These are phyloP conservation scores for Andrena praecox DNA, from an alignment of 2,888 invertebrate genomes.

Conservation along the genomic window DNA sequence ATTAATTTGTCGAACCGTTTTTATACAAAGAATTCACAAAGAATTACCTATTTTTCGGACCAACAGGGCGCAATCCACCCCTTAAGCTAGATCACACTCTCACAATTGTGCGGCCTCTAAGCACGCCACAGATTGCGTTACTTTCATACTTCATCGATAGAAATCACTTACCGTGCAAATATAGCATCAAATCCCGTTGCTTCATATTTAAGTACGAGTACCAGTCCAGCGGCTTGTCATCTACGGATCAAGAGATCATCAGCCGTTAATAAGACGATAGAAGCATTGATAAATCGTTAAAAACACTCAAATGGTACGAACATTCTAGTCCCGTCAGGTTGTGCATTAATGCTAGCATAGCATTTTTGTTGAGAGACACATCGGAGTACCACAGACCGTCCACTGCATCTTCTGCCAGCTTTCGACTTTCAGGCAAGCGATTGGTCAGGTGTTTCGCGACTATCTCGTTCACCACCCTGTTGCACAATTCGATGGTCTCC, in stretches of 20 bases:
- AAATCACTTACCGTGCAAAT: slow-evolving; percentile 66
- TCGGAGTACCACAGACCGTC: slow-evolving; percentile 89
- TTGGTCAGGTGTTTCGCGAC: slow-evolving; percentile 87
- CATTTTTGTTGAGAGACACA: slow-evolving; percentile 86
- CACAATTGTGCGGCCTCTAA: too few species aligned
- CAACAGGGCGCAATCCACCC: too few species aligned
- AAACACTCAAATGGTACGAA: slow-evolving; percentile 43
- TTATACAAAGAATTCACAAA: too few species aligned
- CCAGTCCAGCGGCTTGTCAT: slow-evolving; percentile 62
- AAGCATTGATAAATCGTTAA: too few species aligned
- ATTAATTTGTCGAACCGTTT: too few species aligned
- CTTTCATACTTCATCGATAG: background rate
- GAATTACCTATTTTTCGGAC: too few species aligned
- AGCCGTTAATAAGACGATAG: too few species aligned
- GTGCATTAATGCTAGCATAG: slow-evolving; percentile 86
- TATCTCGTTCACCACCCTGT: slow-evolving; percentile 85
- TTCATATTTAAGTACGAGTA: slow-evolving; percentile 61
- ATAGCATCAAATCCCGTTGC: slow-evolving; percentile 48
- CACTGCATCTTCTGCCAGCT: slow-evolving; percentile 87
- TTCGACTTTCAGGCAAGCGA: slow-evolving; percentile 87
- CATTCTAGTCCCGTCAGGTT: slow-evolving; percentile 82
- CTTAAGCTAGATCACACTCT: too few species aligned
- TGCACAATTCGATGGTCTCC: slow-evolving; percentile 88
- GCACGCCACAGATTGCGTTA: too few species aligned
- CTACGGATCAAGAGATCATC: slow-evolving; percentile 57